A percentile compares a stretch with the other conserved stretches of the same genome.
These are phyloP conservation scores for Galerucella pusilla DNA, from an alignment of 2,888 invertebrate species.

Conservation along the genomic window DNA sequence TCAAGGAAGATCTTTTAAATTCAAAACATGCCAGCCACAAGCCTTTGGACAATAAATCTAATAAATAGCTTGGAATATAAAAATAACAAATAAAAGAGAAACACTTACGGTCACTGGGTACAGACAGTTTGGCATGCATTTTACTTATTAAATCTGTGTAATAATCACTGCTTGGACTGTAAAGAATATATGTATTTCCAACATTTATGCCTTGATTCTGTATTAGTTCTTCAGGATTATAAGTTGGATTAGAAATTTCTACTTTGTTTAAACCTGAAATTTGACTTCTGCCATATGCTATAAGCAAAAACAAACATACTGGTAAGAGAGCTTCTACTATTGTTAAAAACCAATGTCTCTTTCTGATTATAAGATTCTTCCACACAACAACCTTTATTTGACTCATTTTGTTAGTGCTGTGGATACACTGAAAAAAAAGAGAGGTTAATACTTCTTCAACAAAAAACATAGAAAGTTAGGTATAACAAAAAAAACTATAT, in stretches of 20 bases:
- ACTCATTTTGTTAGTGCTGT: not conserved
- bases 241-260: conserved; percentile 54
- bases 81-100: not conserved
- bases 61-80: not conserved
- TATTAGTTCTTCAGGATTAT: conserved; percentile 45
- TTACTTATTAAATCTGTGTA: conserved; percentile 55
- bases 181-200: conserved; percentile 50
- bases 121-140: conserved; percentile 55
- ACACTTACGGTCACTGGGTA: conserved; percentile 57
- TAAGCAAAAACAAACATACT: conserved; percentile 57
- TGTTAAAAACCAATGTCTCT: conserved; percentile 59
- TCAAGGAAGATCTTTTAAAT: too few relatives aligned
- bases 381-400: conserved; percentile 59
- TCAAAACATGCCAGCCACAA: too few relatives aligned
- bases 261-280: conserved; percentile 57
- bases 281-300: conserved; percentile 60
- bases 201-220: conserved; percentile 40
- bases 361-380: conserved; percentile 60
- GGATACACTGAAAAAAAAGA: not conserved
- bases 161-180: conserved; percentile 56
- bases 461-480: too few relatives aligned
- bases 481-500: too few relatives aligned
- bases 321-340: conserved; percentile 59
- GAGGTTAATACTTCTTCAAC: not conserved
- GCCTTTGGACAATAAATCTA: too few relatives aligned